phyloP scores from a whole-genome alignment of 2,797 vertebrate genomes.

The Dallia pectoralis region DNA sequence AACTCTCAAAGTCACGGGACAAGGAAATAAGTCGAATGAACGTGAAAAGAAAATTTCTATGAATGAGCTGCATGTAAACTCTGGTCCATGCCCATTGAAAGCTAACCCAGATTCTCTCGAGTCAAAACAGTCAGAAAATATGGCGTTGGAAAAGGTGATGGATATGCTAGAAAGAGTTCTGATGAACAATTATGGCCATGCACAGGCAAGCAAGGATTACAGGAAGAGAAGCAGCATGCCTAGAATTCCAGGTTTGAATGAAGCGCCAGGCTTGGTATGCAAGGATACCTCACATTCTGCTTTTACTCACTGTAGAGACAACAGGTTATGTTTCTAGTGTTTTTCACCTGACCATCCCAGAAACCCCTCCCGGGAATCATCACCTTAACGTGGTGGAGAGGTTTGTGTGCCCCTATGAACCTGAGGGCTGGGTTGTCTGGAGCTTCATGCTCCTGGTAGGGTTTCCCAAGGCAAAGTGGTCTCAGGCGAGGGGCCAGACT shows the following conservation, averaged over 20 bases:
- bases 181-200: background rate
- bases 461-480: no score
- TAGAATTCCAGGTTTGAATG: background rate
- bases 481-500: no score
- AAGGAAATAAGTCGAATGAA: no score
- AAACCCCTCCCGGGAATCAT: no score
- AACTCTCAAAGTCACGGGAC: background rate
- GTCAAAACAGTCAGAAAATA: background rate
- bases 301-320: background rate
- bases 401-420: no score
- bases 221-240: background rate
- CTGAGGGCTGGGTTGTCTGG: no score
- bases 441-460: no score
- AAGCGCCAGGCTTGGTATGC: background rate
- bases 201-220: background rate
- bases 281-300: background rate
- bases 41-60: no score
- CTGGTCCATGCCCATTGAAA: background rate
- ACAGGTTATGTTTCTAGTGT: background rate
- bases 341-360: constrained; percentile 3
- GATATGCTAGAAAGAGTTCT: constrained; percentile 9
- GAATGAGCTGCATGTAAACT: background rate
- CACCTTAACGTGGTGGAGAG: no score
- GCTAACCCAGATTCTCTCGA: background rate
- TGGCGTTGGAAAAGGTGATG: no score